These are phyloP conservation scores for Tetramorium simillimum DNA, from an alignment of 1,140 invertebrate species.

Conservation along the genomic window DNA sequence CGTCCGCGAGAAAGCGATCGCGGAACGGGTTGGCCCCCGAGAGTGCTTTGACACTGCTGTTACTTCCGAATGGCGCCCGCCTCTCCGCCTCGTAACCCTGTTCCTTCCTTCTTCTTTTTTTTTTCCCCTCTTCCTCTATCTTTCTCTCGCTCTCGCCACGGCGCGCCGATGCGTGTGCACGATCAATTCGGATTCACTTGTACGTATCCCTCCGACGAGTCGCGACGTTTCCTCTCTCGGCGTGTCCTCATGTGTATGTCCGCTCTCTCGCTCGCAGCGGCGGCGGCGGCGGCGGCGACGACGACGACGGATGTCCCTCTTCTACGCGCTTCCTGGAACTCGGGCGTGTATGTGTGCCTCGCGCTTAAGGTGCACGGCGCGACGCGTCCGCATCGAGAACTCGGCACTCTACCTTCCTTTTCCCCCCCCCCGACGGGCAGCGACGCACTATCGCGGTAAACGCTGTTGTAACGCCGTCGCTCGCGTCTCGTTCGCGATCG, in stretches of 20 bases:
- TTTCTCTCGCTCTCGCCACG: not conserved
- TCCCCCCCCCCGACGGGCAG: not conserved
- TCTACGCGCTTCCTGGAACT: not conserved
- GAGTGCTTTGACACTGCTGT: constrained; percentile 40
- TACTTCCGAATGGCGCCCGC: constrained; percentile 40
- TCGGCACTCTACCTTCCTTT: not conserved
- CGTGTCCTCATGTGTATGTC: not conserved
- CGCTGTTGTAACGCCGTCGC: constrained; percentile 6
- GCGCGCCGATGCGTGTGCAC: not conserved
- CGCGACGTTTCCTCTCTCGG: not conserved
- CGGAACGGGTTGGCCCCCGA: not conserved
- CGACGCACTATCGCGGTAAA: constrained; percentile 54
- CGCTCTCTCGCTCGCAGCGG: not conserved
- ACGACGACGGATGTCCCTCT: not conserved
- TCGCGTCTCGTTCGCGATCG: not conserved
- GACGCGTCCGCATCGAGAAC: not conserved
- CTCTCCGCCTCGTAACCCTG: not conserved
- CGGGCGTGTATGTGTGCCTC: not conserved
- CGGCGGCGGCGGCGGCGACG: not conserved
- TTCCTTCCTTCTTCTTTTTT: not conserved
- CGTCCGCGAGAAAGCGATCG: not conserved
- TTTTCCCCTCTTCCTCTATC: not conserved
- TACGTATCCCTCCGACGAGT: not conserved
- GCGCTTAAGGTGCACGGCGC: not conserved
- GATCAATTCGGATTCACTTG: not conserved